Conservation (phyloP, 2,888 invertebrate species). For the Athrips mouffetella region DNA sequence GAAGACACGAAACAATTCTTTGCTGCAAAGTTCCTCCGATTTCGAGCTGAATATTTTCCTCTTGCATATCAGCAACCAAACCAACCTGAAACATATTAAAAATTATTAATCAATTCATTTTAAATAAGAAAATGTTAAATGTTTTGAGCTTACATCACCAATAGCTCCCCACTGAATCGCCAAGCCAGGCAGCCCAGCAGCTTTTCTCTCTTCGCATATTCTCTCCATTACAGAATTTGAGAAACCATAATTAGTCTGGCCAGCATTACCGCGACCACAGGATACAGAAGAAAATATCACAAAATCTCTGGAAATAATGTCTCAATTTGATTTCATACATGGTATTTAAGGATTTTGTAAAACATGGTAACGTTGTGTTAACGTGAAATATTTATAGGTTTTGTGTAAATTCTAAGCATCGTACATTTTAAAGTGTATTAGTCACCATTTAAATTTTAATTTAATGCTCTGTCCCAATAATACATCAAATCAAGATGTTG, state of each 20-base stretch:
- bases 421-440: background rate
- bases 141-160: conserved; percentile 85
- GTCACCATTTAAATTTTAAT: too few relatives aligned
- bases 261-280: conserved; percentile 95
- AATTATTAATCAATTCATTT: background rate
- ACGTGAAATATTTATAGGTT: too few relatives aligned
- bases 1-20: conserved; percentile 88
- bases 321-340: too few relatives aligned
- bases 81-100: conserved; percentile 75
- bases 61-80: conserved; percentile 87
- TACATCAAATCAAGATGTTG: too few relatives aligned
- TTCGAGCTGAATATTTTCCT: conserved; percentile 82
- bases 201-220: conserved; percentile 85
- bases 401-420: too few relatives aligned
- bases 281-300: conserved; percentile 95
- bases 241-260: conserved; percentile 94
- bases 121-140: background rate
- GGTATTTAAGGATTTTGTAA: too few relatives aligned
- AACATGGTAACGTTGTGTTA: too few relatives aligned
- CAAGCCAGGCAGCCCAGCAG: conserved; percentile 84
- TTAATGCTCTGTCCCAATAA: too few relatives aligned
- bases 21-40: conserved; percentile 92
- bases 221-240: conserved; percentile 95
- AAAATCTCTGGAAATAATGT: conserved; percentile 81
- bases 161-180: conserved; percentile 97